These are phyloP conservation scores for Ochotona princeps DNA, from an alignment of 2,113 vertebrate genomes.

Conservation along the genomic window DNA sequence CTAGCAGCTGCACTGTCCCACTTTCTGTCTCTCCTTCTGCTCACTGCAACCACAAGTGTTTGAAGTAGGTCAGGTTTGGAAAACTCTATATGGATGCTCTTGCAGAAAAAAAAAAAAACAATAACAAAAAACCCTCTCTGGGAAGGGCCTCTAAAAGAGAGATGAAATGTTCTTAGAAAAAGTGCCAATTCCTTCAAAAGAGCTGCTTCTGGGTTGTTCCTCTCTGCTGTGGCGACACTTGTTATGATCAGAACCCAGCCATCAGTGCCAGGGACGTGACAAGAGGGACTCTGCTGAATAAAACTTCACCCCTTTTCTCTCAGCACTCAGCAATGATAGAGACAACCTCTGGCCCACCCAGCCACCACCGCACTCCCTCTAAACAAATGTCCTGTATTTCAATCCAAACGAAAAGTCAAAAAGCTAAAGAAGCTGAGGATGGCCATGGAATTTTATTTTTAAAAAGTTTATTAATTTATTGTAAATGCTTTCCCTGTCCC, in stretches of 20 bases:
- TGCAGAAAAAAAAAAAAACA: slow-evolving; percentile 49
- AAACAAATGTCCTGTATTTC: background rate
- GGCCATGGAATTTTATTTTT: background rate
- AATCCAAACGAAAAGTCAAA: slow-evolving; percentile 1
- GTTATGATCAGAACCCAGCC: background rate
- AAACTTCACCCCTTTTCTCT: background rate
- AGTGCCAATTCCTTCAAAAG: slow-evolving; percentile 35
- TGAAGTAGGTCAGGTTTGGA: slow-evolving; percentile 56
- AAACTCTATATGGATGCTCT: slow-evolving; percentile 42
- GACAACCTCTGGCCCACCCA: background rate
- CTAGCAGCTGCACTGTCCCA: slow-evolving; percentile 19
- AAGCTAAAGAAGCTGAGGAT: background rate
- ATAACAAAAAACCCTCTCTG: background rate
- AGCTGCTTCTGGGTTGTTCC: background rate
- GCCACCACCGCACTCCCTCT: too few relatives aligned
- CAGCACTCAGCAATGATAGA: background rate
- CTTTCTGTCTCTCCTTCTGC: slow-evolving; percentile 4
- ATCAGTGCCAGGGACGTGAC: background rate
- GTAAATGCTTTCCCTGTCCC: slow-evolving; percentile 19
- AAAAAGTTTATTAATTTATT: slow-evolving; percentile 39
- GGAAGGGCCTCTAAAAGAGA: slow-evolving; percentile 51
- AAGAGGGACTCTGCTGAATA: background rate
- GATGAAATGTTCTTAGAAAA: slow-evolving; percentile 62
- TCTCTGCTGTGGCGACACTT: slow-evolving; percentile 44
- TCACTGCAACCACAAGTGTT: slow-evolving; percentile 7